Conservation (phyloP, 2,888 invertebrate genomes). For the Keiferia lycopersicella region DNA sequence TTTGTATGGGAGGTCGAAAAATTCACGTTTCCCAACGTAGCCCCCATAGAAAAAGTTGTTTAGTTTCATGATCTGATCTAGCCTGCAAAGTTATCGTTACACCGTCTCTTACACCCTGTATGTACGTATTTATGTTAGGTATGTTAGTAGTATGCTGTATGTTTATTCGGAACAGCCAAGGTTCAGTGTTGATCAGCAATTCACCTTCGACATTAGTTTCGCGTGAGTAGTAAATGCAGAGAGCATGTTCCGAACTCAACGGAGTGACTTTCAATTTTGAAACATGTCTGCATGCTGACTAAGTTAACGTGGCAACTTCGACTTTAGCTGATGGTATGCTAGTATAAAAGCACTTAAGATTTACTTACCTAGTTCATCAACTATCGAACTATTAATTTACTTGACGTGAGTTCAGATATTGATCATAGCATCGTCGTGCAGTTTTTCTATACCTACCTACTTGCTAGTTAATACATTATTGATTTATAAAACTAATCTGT, state of each 20-base stretch:
- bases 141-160: no score
- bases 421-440: not conserved
- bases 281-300: slow-evolving; percentile 56
- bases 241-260: slow-evolving; percentile 18
- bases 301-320: slow-evolving; percentile 35
- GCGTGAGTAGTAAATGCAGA: slow-evolving; percentile 1
- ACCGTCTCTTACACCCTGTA: no score
- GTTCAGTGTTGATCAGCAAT: no score
- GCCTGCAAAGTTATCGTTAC: no score
- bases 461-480: no score
- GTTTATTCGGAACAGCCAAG: no score
- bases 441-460: no score
- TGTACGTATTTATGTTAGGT: no score
- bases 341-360: slow-evolving; percentile 12
- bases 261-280: slow-evolving; percentile 56
- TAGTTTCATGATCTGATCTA: no score
- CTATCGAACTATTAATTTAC: slow-evolving; percentile 6
- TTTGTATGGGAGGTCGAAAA: no score
- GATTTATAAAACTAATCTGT: not conserved
- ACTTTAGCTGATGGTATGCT: slow-evolving; percentile 17
- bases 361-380: slow-evolving; percentile 9
- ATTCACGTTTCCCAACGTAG: no score
- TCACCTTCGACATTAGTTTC: not conserved
- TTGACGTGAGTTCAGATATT: not conserved
- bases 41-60: no score